Evolutionary conservation across 1,140 invertebrate genomes (phyloP).

Genomic region (Drosophila albomicans): DNA sequence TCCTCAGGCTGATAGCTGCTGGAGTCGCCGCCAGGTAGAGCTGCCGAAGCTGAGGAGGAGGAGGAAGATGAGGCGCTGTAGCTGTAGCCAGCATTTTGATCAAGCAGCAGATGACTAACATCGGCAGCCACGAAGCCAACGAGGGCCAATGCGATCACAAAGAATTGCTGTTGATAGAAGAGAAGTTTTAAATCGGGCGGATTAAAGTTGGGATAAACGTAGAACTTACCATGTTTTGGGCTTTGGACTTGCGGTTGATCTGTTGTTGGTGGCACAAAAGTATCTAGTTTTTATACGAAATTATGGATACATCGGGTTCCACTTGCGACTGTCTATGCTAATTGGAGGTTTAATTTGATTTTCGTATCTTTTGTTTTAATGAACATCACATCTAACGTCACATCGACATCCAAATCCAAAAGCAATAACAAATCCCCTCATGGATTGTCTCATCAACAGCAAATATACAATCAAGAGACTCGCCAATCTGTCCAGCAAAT

Average conservation of each 20-base stretch:
- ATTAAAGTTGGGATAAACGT: background rate
- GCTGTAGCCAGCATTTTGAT: slow-evolving; percentile 48
- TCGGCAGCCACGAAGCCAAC: slow-evolving; percentile 61
- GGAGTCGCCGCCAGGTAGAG: slow-evolving; percentile 27
- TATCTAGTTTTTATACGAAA: slow-evolving; percentile 77
- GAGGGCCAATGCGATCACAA: slow-evolving; percentile 61
- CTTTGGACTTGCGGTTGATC: slow-evolving; percentile 43
- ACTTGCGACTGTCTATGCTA: slow-evolving; percentile 63
- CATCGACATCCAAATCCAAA: background rate
- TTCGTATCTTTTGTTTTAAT: slow-evolving; percentile 26
- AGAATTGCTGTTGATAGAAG: slow-evolving; percentile 52
- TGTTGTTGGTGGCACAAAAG: slow-evolving; percentile 54
- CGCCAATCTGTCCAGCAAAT: slow-evolving; percentile 4
- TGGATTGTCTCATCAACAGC: slow-evolving; percentile 20
- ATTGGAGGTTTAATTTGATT: slow-evolving; percentile 67
- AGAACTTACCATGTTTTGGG: slow-evolving; percentile 74
- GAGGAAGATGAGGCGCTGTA: slow-evolving; percentile 43
- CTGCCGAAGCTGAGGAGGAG: background rate
- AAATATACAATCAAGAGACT: background rate
- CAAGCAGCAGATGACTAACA: slow-evolving; percentile 67
- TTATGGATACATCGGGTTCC: slow-evolving; percentile 20
- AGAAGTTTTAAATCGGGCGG: background rate
- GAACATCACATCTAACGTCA: slow-evolving; percentile 11
- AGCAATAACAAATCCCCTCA: slow-evolving; percentile 20
- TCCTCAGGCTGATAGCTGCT: slow-evolving; percentile 51